Base-by-base conservation (phyloP, 37 sponge, comb jelly and placozoan species). In the Ianthella basta region DNA sequence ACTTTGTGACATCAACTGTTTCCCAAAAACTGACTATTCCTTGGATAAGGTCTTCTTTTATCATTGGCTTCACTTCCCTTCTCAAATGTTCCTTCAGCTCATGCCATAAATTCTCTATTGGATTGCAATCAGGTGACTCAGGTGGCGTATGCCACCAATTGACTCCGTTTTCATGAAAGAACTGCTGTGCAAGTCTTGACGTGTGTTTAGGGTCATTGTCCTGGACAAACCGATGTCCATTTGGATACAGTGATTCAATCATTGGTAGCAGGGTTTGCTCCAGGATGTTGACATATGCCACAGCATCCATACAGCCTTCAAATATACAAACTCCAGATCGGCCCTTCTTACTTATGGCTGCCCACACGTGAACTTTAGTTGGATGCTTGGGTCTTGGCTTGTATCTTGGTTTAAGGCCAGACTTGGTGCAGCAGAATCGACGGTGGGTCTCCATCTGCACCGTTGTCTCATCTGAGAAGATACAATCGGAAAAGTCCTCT, bases 391-490 rank as follows among this genome's bases (percentile, higher is more conserved):
- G 68, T 66, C 68, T 72, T 39, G 72, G 75, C 84, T 80, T 72
- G 61, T 59, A 24, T 18, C 60, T 80, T 1, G 80, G 87, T 41
- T 30, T 18, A 6, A 72, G 25, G 32, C 73, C 73, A 23, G 25
- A 12, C 37, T 70, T 84, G 59, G 24, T 65, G 73, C 84, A 84
- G 24, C 70, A 66, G 65, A 69, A 56, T 54, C 84, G 23, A 23
- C 84, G 72, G 37, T 84, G 84, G 57, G 73, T 56, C 73, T 84
- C 84, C 33, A 84, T 65, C 44, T 84, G 84, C 12, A 84, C 84
- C n/a, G 84, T 65, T 2, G 41, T 37, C 23, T 84, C 84, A 55
- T 84, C 84, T 18, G 84, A 50, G 15, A 21, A 84, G 23, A 84
- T 29, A 59, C 68, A 65, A 55, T 84, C 57, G 15, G 60, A 40